Evolutionary conservation across 64 coral and sea anemone genomes (phyloP).

Genomic region (Actinia tenebrosa): DNA sequence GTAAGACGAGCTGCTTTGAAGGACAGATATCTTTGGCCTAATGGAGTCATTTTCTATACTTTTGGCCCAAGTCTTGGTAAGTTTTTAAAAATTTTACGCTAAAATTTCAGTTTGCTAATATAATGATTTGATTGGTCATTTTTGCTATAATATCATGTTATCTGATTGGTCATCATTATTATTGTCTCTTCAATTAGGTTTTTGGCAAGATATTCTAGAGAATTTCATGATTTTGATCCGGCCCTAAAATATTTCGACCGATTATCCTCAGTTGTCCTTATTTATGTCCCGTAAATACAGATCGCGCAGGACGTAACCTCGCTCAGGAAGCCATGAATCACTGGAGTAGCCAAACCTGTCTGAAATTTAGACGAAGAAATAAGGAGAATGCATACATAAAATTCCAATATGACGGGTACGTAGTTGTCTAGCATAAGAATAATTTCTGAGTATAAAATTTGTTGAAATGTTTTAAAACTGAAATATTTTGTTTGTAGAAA

Average conservation of each 20-base stretch:
- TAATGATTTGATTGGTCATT: too few species aligned
- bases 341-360: not conserved
- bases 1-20: conserved; percentile 19
- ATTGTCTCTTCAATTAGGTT: too few species aligned
- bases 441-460: too few species aligned
- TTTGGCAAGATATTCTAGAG: too few species aligned
- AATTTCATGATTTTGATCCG: too few species aligned
- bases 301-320: not conserved
- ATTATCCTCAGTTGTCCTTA: not conserved
- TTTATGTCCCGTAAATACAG: not conserved
- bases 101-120: too few species aligned
- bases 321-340: conserved; percentile 5
- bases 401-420: conserved; percentile 21
- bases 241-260: too few species aligned
- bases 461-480: not conserved
- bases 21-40: conserved; percentile 18
- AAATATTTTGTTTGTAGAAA: not conserved
- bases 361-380: conserved; percentile 9
- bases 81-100: not conserved
- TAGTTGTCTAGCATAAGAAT: not conserved
- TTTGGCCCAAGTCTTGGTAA: not conserved
- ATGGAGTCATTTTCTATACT: conserved; percentile 3
- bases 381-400: not conserved
- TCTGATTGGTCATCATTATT: too few species aligned
- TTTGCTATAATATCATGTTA: too few species aligned